These are phyloP conservation scores for Echiichthys vipera DNA, from an alignment of 2,797 vertebrate species.

Conservation along the genomic window DNA sequence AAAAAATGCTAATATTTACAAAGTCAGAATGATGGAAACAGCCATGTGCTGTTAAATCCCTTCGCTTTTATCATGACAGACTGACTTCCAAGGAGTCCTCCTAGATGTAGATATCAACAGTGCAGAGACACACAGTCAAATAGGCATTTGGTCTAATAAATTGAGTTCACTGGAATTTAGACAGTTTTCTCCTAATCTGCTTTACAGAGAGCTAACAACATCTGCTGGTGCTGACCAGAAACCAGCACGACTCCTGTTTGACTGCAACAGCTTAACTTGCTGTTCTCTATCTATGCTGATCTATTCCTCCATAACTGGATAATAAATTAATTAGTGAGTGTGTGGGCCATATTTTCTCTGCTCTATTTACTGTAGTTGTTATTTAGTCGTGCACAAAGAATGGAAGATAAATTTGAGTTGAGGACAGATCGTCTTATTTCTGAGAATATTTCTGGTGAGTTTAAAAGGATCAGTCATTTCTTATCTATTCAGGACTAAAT, in stretches of 20 bases:
- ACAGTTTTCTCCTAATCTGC: slow-evolving; percentile 24
- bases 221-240: neutral
- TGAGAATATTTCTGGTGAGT: neutral
- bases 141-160: neutral
- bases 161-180: slow-evolving; percentile 22
- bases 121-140: neutral
- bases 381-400: slow-evolving; percentile 2
- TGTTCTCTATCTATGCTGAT: neutral
- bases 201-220: slow-evolving; percentile 6
- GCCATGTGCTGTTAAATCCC: slow-evolving; percentile 5
- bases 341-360: neutral
- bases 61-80: slow-evolving; percentile 4
- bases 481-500: neutral
- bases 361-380: neutral
- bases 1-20: slow-evolving; percentile 57
- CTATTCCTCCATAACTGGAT: neutral
- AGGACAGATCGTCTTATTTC: neutral
- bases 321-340: slow-evolving; percentile 6
- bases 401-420: slow-evolving; percentile 1
- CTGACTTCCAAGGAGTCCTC: neutral
- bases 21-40: slow-evolving; percentile 4
- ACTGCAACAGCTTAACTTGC: neutral
- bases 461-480: neutral
- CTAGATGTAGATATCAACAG: neutral
- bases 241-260: too few relatives aligned